Evolutionary conservation across 2,797 vertebrate species (phyloP).

Genomic region (Tapirus indicus): DNA sequence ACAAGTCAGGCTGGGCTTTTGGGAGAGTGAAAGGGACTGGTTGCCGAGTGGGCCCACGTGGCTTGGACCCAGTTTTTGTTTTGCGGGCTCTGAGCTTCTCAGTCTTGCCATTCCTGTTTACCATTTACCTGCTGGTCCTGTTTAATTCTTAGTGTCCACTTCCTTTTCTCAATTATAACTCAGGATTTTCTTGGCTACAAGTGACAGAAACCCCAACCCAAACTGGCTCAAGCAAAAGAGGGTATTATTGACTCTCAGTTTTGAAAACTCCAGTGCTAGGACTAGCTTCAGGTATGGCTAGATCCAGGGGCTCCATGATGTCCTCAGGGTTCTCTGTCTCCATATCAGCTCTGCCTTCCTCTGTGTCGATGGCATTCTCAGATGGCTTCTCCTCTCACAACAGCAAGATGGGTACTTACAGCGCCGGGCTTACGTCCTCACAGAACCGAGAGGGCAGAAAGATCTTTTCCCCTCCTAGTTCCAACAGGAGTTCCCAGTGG

Average conservation of each 20-base stretch:
- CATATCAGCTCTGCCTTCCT: not conserved
- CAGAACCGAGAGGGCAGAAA: not conserved
- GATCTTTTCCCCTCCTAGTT: not conserved
- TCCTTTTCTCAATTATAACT: not conserved
- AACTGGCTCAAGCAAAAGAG: not conserved
- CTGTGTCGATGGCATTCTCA: not conserved
- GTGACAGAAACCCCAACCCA: not conserved
- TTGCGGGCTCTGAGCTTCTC: not conserved
- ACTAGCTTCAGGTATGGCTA: not conserved
- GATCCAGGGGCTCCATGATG: not conserved
- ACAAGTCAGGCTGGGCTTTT: not conserved
- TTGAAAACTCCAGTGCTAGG: not conserved
- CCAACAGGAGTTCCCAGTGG: rapidly evolving
- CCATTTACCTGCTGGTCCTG: too few relatives aligned
- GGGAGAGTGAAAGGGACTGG: not conserved
- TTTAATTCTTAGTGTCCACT: too few relatives aligned
- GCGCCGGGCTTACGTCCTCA: not conserved
- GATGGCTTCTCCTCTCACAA: not conserved
- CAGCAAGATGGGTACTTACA: not conserved
- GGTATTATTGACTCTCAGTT: not conserved
- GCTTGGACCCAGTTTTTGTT: not conserved
- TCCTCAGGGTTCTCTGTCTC: not conserved
- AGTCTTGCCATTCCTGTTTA: not conserved
- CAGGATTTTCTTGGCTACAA: not conserved
- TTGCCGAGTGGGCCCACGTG: too few relatives aligned